phyloP scores from a whole-genome alignment of 2,888 invertebrate genomes.

The Protodeltote pygarga region DNA sequence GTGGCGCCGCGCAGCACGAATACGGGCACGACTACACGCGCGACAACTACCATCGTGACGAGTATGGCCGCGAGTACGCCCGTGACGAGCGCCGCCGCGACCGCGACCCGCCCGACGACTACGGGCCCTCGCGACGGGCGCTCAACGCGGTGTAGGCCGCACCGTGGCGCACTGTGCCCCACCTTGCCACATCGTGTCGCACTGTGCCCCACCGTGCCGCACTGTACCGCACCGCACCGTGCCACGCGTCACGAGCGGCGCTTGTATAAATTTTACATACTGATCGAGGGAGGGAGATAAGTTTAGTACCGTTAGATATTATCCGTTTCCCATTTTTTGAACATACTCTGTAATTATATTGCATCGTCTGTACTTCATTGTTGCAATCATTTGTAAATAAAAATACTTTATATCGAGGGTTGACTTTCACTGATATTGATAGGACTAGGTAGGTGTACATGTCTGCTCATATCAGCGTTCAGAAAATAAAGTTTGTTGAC shows the following conservation, averaged over 20 bases:
- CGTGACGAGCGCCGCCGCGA: slow-evolving; percentile 80
- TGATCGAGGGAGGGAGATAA: slow-evolving; percentile 65
- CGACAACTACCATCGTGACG: slow-evolving; percentile 75
- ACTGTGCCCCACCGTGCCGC: slow-evolving; percentile 90
- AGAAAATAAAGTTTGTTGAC: too few relatives aligned
- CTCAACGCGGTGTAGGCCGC: slow-evolving; percentile 90
- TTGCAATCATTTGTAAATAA: slow-evolving; percentile 88
- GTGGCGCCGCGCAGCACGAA: slow-evolving; percentile 55
- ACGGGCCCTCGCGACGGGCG: slow-evolving; percentile 89
- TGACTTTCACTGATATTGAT: slow-evolving; percentile 20
- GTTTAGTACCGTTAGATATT: slow-evolving; percentile 86
- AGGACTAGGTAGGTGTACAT: too few relatives aligned
- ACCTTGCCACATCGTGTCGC: slow-evolving; percentile 43
- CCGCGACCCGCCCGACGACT: slow-evolving; percentile 82
- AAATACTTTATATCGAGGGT: slow-evolving; percentile 83
- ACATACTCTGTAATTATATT: slow-evolving; percentile 86
- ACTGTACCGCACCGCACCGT: slow-evolving; percentile 46
- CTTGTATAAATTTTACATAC: slow-evolving; percentile 81
- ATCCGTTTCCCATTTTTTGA: slow-evolving; percentile 84
- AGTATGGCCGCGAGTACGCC: slow-evolving; percentile 81
- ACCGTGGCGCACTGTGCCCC: slow-evolving; percentile 43
- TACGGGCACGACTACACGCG: slow-evolving; percentile 71
- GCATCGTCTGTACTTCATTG: slow-evolving; percentile 87
- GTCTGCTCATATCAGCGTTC: too few relatives aligned
- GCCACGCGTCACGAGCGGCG: slow-evolving; percentile 39